Conservation (phyloP, 1,140 invertebrate species). For the Solen grandis region DNA sequence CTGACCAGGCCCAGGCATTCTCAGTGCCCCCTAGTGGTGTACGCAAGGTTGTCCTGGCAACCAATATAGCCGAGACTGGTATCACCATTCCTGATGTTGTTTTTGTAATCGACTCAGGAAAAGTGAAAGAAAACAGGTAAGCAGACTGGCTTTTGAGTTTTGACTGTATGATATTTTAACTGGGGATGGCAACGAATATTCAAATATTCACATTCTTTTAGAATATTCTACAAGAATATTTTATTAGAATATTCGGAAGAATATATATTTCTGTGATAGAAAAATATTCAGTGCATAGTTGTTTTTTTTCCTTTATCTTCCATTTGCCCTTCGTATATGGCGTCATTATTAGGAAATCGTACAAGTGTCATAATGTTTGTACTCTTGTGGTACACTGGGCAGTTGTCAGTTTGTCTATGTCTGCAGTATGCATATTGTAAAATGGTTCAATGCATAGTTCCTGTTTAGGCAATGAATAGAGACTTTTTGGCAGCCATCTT, state of each 20-base stretch:
- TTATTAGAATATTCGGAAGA: too few relatives aligned
- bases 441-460: too few relatives aligned
- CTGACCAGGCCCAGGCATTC: slow-evolving; percentile 77
- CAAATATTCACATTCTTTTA: too few relatives aligned
- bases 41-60: slow-evolving; percentile 81
- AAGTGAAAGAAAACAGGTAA: slow-evolving; percentile 83
- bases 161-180: background rate
- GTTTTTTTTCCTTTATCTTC: slow-evolving; percentile 1
- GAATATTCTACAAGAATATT: too few relatives aligned
- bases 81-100: slow-evolving; percentile 97
- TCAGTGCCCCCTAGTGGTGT: slow-evolving; percentile 73
- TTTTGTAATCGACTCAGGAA: slow-evolving; percentile 95
- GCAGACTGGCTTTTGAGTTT: slow-evolving; percentile 60
- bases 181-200: too few relatives aligned
- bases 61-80: slow-evolving; percentile 82
- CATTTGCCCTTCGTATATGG: too few relatives aligned
- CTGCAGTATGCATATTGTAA: too few relatives aligned
- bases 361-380: background rate
- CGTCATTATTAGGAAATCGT: background rate
- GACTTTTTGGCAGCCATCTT: too few relatives aligned
- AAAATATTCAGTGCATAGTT: background rate
- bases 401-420: too few relatives aligned
- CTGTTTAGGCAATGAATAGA: too few relatives aligned
- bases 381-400: too few relatives aligned
- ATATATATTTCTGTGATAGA: background rate